Percentiles rank a stretch among this genome's conserved stretches.
phyloP scores from a whole-genome alignment of 2,113 vertebrate species.

The Syrrhaptes paradoxus region DNA sequence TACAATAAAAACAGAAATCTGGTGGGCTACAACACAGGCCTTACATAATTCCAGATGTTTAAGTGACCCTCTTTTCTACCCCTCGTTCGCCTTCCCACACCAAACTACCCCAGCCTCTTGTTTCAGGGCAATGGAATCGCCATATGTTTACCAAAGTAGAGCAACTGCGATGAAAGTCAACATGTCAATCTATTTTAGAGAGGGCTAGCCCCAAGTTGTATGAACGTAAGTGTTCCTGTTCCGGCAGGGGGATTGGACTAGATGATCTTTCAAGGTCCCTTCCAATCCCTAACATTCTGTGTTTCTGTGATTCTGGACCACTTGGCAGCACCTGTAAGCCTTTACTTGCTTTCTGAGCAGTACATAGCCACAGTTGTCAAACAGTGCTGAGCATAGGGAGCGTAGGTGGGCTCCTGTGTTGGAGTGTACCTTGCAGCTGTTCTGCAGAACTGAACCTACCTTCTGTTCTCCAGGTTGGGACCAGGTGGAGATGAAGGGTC shows the following conservation, averaged over 20 bases:
- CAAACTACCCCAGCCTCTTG: not conserved
- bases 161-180: not conserved
- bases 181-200: not conserved
- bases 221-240: not conserved
- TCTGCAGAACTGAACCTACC: not conserved
- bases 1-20: not conserved
- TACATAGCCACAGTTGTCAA: not conserved
- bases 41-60: not conserved
- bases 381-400: not conserved
- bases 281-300: too few species aligned
- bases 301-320: too few species aligned
- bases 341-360: not conserved
- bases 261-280: too few species aligned
- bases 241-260: too few species aligned
- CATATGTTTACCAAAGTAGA: not conserved
- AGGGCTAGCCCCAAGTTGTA: not conserved
- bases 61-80: not conserved
- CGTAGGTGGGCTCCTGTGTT: accelerated
- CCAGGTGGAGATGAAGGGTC: not conserved
- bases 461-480: not conserved
- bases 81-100: not conserved
- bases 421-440: not conserved
- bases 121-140: not conserved
- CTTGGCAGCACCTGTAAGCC: not conserved
- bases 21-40: not conserved